Base-by-base conservation (phyloP, 2,888 invertebrate species). In the Sminthurinus aureus region DNA sequence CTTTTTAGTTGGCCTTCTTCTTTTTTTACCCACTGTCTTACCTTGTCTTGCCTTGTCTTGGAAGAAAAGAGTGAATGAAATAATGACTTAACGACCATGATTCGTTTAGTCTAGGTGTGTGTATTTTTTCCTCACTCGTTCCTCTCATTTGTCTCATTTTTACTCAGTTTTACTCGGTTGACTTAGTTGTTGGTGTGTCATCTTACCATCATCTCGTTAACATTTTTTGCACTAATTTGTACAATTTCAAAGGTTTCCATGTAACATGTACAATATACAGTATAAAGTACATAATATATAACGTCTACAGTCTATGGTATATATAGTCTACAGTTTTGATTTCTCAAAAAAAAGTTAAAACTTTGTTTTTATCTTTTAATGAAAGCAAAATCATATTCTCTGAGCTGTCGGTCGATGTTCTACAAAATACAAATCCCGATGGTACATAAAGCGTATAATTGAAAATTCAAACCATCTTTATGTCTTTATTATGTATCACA, bases 171-270 rank as follows among this genome's bases (percentile, higher is more conserved):
- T 38, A 38, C 38, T 38, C 38, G 79, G 79, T 64, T 79, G 79
- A 79, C 67, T 22, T 64, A 64, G 67, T 67, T 69, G 69, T 13
- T 51, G 75, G 50, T 26, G 26, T 75, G 75, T 75, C 50, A 75
- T 75, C 75, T 24, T n/a, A 51, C 12, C 67, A 67, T 79, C 67
- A 22, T 58, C 64, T 67, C 24, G 64, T 78, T 79, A 79, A 15
- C 79, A 79, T 79, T 79, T 79, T 79, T 79, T 79, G 66, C 79
- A 79, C 67, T 79, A 79, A 79, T 79, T 79, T 79, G 20, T 79
- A 79, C 79, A 66, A 79, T 67, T 38, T 78, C 20, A 64, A 22
- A 73, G n/a, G 11, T 79, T 66, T 67, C 18, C 67, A 20, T 26
- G 3, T 67, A 58, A 67, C 79, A 18, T 38, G 3, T 38, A 38